A percentile compares a stretch with the other conserved stretches of the same genome.
phyloP scores from a whole-genome alignment of 2,113 vertebrate genomes.

The Esox niger region DNA sequence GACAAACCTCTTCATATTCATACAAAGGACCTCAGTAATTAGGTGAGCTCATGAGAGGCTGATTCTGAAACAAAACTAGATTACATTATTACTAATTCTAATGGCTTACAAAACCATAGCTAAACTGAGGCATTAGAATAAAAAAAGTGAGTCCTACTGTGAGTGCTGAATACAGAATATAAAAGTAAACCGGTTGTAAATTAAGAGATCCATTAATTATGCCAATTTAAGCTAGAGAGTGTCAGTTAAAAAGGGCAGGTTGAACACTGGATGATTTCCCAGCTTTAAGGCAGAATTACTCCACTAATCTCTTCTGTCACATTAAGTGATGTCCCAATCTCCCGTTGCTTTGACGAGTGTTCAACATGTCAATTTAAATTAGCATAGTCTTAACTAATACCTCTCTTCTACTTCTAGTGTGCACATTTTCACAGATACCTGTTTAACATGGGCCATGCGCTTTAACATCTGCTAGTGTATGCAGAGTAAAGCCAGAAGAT shows the following conservation, averaged over 20 bases:
- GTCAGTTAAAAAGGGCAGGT: conserved; percentile 80
- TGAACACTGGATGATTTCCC: conserved; percentile 76
- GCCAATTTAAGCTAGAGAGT: conserved; percentile 49
- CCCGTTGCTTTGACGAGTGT: conserved; percentile 74
- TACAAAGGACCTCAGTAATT: conserved; percentile 54
- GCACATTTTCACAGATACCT: conserved; percentile 38
- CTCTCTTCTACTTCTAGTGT: conserved; percentile 60
- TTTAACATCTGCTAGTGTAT: conserved; percentile 40
- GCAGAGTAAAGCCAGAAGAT: conserved; percentile 54
- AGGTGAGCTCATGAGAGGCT: conserved; percentile 52
- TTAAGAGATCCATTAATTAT: conserved; percentile 69
- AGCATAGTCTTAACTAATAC: conserved; percentile 62
- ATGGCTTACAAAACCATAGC: conserved; percentile 65
- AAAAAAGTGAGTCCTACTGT: conserved; percentile 68
- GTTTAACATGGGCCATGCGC: conserved; percentile 60
- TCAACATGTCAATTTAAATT: conserved; percentile 77
- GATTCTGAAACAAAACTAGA: conserved; percentile 69
- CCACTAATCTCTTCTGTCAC: conserved; percentile 83
- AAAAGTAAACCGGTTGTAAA: conserved; percentile 65
- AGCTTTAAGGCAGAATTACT: conserved; percentile 77
- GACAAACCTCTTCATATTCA: no score
- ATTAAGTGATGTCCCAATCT: conserved; percentile 80
- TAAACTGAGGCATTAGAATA: conserved; percentile 68
- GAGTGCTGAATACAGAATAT: conserved; percentile 59
- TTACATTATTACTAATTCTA: conserved; percentile 53